These are phyloP conservation scores for Phainopepla nitens DNA, from an alignment of 2,113 vertebrate genomes.

Conservation along the genomic window DNA sequence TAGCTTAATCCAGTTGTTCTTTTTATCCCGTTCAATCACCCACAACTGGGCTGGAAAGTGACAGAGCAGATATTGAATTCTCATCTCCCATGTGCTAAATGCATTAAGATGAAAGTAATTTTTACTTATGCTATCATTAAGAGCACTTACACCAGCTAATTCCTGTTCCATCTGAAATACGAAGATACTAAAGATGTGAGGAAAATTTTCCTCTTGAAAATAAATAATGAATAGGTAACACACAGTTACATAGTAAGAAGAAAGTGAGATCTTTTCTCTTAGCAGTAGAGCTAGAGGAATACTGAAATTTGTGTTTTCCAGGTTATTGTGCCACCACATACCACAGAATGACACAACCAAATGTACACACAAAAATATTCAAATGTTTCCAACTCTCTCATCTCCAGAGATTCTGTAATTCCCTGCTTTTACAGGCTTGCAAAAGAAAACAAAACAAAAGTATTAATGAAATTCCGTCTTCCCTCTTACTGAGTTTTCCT, in stretches of 20 bases:
- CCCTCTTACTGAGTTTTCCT: background rate
- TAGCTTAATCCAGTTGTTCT: background rate
- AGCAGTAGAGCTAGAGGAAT: background rate
- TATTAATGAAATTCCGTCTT: background rate
- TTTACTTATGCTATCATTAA: constrained; percentile 10
- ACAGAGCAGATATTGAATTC: background rate
- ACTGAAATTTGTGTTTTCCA: background rate
- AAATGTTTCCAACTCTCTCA: background rate
- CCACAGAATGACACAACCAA: background rate
- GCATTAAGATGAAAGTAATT: constrained; percentile 34
- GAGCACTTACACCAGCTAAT: background rate
- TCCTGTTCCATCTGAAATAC: background rate
- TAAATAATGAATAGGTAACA: background rate
- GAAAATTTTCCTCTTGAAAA: background rate
- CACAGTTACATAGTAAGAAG: background rate
- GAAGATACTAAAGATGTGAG: background rate
- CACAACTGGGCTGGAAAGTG: background rate
- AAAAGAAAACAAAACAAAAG: background rate
- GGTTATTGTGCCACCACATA: background rate
- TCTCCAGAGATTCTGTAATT: background rate
- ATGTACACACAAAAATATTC: background rate
- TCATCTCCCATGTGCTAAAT: background rate
- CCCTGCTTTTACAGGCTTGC: background rate
- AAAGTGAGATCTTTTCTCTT: background rate
- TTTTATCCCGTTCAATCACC: background rate